A percentile compares a stretch with the other conserved stretches of the same genome.
Conservation (phyloP, 53 echinoderm and acorn worm genomes). For the Echinometra lucunter region DNA sequence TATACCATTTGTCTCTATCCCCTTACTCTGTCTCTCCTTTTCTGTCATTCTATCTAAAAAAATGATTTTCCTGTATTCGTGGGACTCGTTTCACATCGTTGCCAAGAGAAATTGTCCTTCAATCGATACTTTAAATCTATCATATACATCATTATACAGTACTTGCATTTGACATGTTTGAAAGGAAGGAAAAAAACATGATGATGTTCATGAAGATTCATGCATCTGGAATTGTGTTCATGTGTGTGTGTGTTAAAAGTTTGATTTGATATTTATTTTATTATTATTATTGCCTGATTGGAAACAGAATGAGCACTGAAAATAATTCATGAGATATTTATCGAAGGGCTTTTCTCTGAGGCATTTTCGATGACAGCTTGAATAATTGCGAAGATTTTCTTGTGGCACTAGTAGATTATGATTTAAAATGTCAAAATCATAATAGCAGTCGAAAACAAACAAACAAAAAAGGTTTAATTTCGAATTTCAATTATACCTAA, state of each 20-base stretch:
- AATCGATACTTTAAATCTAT: background rate
- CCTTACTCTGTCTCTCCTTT: background rate
- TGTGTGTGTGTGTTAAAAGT: background rate
- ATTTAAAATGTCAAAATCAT: no score
- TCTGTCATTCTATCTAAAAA: no score
- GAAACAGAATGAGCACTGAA: background rate
- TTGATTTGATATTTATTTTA: background rate
- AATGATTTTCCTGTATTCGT: background rate
- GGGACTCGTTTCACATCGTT: background rate
- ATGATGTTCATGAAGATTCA: background rate
- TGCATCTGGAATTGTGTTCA: background rate
- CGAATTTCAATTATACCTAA: background rate
- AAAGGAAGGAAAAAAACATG: background rate
- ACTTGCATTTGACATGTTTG: background rate
- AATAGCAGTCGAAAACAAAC: no score
- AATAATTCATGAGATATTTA: background rate
- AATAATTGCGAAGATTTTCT: background rate
- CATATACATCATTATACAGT: background rate
- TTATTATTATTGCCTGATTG: background rate
- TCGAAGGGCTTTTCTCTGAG: background rate
- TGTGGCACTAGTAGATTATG: background rate
- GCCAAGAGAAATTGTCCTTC: background rate
- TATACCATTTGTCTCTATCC: background rate
- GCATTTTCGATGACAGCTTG: background rate
- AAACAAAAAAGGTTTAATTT: no score